Percentiles rank a stretch among this genome's conserved stretches.
Evolutionary conservation across 92 coral and sea anemone genomes (phyloP).

Genomic region (Porites lobata): DNA sequence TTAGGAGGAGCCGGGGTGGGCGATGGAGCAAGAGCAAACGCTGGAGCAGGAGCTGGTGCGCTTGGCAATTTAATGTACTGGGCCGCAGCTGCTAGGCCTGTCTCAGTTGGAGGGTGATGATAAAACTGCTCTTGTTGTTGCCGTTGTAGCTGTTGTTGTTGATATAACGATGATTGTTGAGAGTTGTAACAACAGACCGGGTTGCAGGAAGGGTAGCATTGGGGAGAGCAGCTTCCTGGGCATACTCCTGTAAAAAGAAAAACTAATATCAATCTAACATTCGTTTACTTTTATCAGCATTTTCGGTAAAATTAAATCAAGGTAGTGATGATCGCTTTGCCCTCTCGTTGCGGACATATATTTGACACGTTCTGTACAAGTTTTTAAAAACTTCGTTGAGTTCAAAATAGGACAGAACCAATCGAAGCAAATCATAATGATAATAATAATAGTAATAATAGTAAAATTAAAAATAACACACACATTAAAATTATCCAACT

Average conservation of each 20-base stretch:
- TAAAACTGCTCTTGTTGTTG: slow-evolving; percentile 49
- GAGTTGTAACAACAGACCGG: slow-evolving; percentile 32
- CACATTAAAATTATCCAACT: too few species aligned
- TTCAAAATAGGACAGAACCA: too few species aligned
- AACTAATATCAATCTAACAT: background rate
- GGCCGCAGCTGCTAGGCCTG: slow-evolving; percentile 33
- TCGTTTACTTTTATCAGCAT: too few species aligned
- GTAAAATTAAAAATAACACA: too few species aligned
- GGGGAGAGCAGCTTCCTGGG: slow-evolving; percentile 55
- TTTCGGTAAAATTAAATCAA: too few species aligned
- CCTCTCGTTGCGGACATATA: too few species aligned
- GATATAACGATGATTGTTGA: slow-evolving; percentile 20
- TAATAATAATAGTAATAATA: too few species aligned
- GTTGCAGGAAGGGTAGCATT: slow-evolving; percentile 55
- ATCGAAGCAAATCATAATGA: too few species aligned
- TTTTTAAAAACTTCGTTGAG: too few species aligned
- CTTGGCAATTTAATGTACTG: slow-evolving; percentile 32
- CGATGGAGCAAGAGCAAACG: slow-evolving; percentile 35
- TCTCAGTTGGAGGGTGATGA: slow-evolving; percentile 47
- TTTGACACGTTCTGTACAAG: too few species aligned
- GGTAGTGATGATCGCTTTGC: too few species aligned
- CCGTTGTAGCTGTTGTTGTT: slow-evolving; percentile 4
- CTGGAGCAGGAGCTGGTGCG: slow-evolving; percentile 15
- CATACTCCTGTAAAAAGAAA: slow-evolving; percentile 36
- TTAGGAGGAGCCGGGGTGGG: slow-evolving; percentile 54